Conservation (phyloP, 2,113 vertebrate genomes). For the Plecturocebus donacophilus region DNA sequence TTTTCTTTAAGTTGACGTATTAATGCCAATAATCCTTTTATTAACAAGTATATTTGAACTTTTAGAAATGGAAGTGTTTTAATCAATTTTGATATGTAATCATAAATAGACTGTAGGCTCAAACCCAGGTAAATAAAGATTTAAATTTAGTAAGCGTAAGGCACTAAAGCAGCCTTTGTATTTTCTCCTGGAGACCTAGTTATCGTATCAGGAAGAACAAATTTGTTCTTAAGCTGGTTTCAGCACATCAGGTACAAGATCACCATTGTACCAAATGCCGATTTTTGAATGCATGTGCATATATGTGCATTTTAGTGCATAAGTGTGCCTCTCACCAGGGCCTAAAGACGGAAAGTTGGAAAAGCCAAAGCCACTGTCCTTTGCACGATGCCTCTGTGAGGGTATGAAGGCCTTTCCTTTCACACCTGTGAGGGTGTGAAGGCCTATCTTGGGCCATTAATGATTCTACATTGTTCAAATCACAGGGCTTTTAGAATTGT, state of each 20-base stretch:
- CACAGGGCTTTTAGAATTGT: constrained; percentile 76
- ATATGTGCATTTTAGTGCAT: constrained; percentile 85
- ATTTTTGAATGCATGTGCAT: constrained; percentile 70
- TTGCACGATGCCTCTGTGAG: not conserved
- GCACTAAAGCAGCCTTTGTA: constrained; percentile 82
- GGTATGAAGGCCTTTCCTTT: constrained; percentile 53
- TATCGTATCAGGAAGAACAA: constrained; percentile 80
- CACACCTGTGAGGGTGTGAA: not conserved
- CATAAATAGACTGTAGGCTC: constrained; percentile 69
- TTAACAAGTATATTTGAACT: constrained; percentile 57
- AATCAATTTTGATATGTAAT: constrained; percentile 69
- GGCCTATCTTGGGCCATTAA: constrained; percentile 63
- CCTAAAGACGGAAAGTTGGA: constrained; percentile 56
- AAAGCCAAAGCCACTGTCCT: constrained; percentile 67
- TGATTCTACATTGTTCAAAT: constrained; percentile 61
- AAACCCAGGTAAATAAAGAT: constrained; percentile 74
- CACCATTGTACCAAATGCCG: constrained; percentile 78
- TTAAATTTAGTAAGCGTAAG: constrained; percentile 77
- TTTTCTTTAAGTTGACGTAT: constrained; percentile 64
- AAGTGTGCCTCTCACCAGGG: constrained; percentile 81
- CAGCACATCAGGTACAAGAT: constrained; percentile 80
- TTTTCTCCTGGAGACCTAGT: constrained; percentile 81
- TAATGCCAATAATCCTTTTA: constrained; percentile 75
- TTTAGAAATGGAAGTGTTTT: constrained; percentile 74
- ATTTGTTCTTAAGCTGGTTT: constrained; percentile 80